Evolutionary conservation across 1,140 invertebrate genomes (phyloP), one percentile per base, ranked within the genome.

Genomic region (Drosophila novamexicana): DNA sequence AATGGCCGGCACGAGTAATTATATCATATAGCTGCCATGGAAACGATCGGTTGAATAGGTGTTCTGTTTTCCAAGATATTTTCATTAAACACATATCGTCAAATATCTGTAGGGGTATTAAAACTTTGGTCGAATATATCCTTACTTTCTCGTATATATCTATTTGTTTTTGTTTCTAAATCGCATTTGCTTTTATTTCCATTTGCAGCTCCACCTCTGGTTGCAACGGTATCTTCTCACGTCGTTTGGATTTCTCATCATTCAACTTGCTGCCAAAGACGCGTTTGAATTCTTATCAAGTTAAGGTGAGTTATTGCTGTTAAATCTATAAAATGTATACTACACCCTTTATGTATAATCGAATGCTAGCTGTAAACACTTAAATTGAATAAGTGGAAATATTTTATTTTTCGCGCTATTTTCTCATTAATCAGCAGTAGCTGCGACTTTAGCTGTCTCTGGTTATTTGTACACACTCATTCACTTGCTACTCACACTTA

Each of bases 241-340:
- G 97, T 77, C 95, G 98, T 69, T 93, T 96, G 85, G 98, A 99
- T 93, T 98, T 98, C 94, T 97, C 97, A 80, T 97, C 97, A 39
- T 99, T 99, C 95, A 99, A 98, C 93, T 95, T 95, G 66, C 94
- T 99, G 78, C 98, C 98, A 59, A 96, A 96, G 92, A 96, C 98
- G 92, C 98, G 98, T 94, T 96, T 98, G 91, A 99, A 99, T 94
- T 98, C 98, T 83, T 99, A 99, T 95, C 98, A 99, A 94, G 98
- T 99, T 92, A 98, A 99, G 97, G 98, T 98, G 94, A 95, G 95
- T 79, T 40, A 54, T 63, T 58, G 47, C 45, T 36, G 50, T 29
- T 5, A 29, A 29, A 29, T 29, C 22, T 29, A 29, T 29, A 16
- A 65, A 45, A 47, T 40, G 32, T 14, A 39, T 59, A 50, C 37